Evolutionary conservation across 2,113 vertebrate genomes (phyloP).

Genomic region (Nothobranchius furzeri): DNA sequence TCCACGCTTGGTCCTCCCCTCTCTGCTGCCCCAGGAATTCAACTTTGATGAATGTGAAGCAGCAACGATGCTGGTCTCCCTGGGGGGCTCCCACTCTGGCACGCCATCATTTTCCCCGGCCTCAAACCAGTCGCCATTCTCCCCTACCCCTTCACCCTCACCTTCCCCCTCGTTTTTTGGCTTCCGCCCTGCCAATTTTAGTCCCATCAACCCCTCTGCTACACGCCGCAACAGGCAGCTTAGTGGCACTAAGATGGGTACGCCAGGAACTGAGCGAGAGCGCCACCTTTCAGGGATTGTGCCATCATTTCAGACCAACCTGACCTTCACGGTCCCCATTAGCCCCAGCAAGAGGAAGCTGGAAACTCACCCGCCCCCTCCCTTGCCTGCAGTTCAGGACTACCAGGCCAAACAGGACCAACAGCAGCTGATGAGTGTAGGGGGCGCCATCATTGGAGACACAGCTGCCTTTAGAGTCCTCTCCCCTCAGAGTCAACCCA

Average conservation of each 20-base stretch:
- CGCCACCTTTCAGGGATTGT: constrained; percentile 87
- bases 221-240: constrained; percentile 82
- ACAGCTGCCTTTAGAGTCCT: constrained; percentile 81
- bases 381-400: constrained; percentile 61
- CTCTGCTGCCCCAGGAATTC: constrained; percentile 82
- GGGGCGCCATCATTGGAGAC: constrained; percentile 53
- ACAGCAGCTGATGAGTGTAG: constrained; percentile 56
- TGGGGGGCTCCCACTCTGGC: constrained; percentile 88
- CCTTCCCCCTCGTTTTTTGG: constrained; percentile 86
- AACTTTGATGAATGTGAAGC: constrained; percentile 94
- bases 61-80: constrained; percentile 89
- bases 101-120: constrained; percentile 89
- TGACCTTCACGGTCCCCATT: constrained; percentile 93
- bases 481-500: constrained; percentile 82
- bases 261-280: constrained; percentile 77
- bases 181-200: constrained; percentile 89
- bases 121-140: constrained; percentile 93
- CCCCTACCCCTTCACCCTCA: constrained; percentile 87
- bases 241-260: constrained; percentile 83
- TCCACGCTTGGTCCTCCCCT: constrained; percentile 80
- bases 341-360: constrained; percentile 89
- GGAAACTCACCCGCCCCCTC: constrained; percentile 72
- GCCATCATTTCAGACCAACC: constrained; percentile 88
- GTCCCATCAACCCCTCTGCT: constrained; percentile 85
- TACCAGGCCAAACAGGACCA: constrained; percentile 75